phyloP scores from a whole-genome alignment of 1,140 invertebrate species.

The Subanguina moxae region DNA sequence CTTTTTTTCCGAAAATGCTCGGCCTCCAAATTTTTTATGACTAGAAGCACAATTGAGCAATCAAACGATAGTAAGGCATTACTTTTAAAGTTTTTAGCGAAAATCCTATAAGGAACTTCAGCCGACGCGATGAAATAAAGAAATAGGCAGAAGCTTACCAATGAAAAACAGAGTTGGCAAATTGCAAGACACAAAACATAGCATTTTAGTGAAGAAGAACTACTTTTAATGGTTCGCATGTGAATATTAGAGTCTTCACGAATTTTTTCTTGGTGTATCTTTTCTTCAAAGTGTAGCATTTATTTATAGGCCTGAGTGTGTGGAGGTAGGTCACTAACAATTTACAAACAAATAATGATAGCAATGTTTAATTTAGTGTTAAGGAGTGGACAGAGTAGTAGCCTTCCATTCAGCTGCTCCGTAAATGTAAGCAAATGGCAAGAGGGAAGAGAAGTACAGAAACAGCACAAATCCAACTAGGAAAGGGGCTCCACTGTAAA shows the following conservation, averaged over 20 bases:
- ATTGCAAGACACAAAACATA: not conserved
- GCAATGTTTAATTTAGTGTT: not conserved
- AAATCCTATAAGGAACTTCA: too few species aligned
- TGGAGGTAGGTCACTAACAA: not conserved
- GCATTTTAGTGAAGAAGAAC: not conserved
- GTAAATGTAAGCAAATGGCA: slow-evolving; percentile 39
- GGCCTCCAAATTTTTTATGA: too few species aligned
- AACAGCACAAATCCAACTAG: slow-evolving; percentile 23
- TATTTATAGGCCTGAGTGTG: not conserved
- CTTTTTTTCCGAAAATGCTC: too few species aligned
- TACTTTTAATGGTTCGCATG: not conserved
- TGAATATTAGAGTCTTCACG: too few species aligned
- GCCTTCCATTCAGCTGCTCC: slow-evolving; percentile 32
- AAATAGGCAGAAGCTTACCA: not conserved
- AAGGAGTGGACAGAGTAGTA: slow-evolving; percentile 18
- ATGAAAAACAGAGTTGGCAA: not conserved
- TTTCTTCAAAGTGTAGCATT: not conserved
- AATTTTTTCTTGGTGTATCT: not conserved
- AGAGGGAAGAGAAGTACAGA: slow-evolving; percentile 28
- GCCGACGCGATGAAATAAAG: too few species aligned
- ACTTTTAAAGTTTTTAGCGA: too few species aligned
- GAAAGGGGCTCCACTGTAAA: slow-evolving; percentile 22
- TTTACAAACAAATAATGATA: not conserved
- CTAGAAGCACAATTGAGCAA: too few species aligned
- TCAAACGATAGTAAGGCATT: too few species aligned